A percentile compares a stretch with the other conserved stretches of the same genome.
phyloP scores from a whole-genome alignment of 1,140 invertebrate species.

The Pachyrhynchus sulphureomaculatus region DNA sequence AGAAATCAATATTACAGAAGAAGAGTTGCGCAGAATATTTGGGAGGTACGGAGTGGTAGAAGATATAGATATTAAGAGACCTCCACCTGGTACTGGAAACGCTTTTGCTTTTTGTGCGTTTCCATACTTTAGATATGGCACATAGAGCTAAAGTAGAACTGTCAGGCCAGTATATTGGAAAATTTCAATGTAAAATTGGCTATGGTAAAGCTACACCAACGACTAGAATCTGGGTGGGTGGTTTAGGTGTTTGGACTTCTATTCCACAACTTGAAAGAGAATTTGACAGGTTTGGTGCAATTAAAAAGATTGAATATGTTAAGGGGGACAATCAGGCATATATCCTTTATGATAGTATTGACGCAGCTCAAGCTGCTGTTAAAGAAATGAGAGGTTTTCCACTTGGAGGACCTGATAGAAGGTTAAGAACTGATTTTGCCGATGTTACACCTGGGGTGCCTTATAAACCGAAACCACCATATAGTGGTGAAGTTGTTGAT shows the following conservation, averaged over 20 bases:
- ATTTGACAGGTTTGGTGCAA: slow-evolving; percentile 98
- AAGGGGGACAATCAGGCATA: slow-evolving; percentile 93
- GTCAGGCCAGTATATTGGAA: slow-evolving; percentile 96
- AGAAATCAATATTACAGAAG: slow-evolving; percentile 95
- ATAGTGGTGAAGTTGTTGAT: slow-evolving; percentile 57
- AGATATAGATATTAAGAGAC: slow-evolving; percentile 97
- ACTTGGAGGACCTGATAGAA: slow-evolving; percentile 83
- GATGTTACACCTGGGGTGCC: slow-evolving; percentile 71
- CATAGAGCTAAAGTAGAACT: slow-evolving; percentile 96
- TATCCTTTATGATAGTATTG: slow-evolving; percentile 94
- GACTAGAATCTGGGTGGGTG: slow-evolving; percentile 95
- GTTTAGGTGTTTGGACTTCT: slow-evolving; percentile 93
- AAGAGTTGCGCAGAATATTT: slow-evolving; percentile 90
- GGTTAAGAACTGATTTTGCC: slow-evolving; percentile 92
- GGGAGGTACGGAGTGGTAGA: slow-evolving; percentile 94
- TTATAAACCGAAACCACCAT: slow-evolving; percentile 62
- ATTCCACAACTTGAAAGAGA: slow-evolving; percentile 88
- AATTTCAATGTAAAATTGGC: slow-evolving; percentile 98
- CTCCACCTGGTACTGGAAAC: slow-evolving; percentile 92
- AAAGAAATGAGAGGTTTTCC: slow-evolving; percentile 97
- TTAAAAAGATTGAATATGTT: slow-evolving; percentile 95
- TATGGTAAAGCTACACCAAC: slow-evolving; percentile 98
- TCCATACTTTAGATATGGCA: slow-evolving; percentile 93
- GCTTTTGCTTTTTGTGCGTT: slow-evolving; percentile 97
- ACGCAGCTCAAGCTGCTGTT: slow-evolving; percentile 93